Conservation (phyloP, 2,113 vertebrate species). For the Jacana jacana region DNA sequence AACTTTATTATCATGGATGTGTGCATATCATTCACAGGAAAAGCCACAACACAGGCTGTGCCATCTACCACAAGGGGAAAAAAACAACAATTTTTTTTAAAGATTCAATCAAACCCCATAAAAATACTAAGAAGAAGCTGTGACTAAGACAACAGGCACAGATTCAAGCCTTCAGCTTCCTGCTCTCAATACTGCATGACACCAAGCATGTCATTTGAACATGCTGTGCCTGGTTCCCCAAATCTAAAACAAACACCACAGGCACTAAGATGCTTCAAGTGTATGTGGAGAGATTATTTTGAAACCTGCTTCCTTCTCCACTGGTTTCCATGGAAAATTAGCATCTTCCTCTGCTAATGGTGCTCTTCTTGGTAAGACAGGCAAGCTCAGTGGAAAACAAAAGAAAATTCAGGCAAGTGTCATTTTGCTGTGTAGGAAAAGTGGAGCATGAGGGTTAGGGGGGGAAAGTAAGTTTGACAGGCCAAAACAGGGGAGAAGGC, state of each 20-base stretch:
- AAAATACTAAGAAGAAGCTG: background rate
- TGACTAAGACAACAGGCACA: background rate
- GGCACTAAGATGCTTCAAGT: background rate
- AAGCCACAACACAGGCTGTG: background rate
- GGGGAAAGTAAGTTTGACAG: background rate
- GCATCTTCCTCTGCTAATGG: background rate
- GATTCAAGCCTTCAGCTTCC: background rate
- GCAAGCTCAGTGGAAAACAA: background rate
- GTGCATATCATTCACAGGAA: background rate
- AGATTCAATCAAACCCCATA: background rate
- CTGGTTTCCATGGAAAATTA: conserved; percentile 33
- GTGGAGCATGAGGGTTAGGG: rapidly evolving
- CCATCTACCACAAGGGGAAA: background rate
- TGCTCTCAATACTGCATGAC: background rate
- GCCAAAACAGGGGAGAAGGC: background rate
- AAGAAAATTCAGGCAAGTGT: background rate
- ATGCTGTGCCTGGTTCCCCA: background rate
- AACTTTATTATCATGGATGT: background rate
- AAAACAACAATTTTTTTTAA: background rate
- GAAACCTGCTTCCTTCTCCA: background rate
- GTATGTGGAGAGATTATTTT: background rate
- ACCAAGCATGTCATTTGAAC: background rate
- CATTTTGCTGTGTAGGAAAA: background rate
- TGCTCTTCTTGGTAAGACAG: background rate
- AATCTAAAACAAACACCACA: background rate